These are phyloP conservation scores for Brienomyrus longianalis DNA, from an alignment of 2,113 vertebrate species.

Conservation along the genomic window DNA sequence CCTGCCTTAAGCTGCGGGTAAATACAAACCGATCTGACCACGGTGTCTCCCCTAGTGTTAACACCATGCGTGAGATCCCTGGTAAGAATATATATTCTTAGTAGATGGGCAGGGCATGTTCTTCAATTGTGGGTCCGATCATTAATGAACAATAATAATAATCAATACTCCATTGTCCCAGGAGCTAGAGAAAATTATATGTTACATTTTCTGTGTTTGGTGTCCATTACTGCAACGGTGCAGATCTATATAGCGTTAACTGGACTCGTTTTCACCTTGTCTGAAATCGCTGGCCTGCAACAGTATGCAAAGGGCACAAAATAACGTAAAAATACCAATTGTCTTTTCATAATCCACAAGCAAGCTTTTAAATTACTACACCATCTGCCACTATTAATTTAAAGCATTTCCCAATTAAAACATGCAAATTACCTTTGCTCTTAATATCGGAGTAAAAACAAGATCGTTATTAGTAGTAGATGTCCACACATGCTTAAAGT, in stretches of 20 bases:
- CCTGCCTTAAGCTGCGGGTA: background rate
- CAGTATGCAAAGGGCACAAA: no score
- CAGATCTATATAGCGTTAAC: background rate
- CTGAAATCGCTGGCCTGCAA: no score
- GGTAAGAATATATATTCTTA: background rate
- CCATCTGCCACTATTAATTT: conserved; percentile 4
- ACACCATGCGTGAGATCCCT: background rate
- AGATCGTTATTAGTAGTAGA: background rate
- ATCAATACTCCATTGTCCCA: background rate
- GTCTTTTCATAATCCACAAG: background rate
- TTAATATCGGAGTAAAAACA: background rate
- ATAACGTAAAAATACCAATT: background rate
- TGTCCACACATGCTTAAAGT: background rate
- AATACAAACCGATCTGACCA: background rate
- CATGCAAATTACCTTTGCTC: background rate
- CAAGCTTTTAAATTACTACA: conserved; percentile 3
- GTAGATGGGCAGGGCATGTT: background rate
- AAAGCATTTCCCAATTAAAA: background rate
- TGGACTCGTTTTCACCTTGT: background rate
- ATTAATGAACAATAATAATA: background rate
- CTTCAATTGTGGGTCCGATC: background rate
- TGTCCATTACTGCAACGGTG: background rate
- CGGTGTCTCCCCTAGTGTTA: background rate
- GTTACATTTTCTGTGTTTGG: background rate
- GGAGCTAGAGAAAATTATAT: background rate